Evolutionary conservation across 2,888 invertebrate species (phyloP).

Genomic region (Helicoverpa assulta): DNA sequence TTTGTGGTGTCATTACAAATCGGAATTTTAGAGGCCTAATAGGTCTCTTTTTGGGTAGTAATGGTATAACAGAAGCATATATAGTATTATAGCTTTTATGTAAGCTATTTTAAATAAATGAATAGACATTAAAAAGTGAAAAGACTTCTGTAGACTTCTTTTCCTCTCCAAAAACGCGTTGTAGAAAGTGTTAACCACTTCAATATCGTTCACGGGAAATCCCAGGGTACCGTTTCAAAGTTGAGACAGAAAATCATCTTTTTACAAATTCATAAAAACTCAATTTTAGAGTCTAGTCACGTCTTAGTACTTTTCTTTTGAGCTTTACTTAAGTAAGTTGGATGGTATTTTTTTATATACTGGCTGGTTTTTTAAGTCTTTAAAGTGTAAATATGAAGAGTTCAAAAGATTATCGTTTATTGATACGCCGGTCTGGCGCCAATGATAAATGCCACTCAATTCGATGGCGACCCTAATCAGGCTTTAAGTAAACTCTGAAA

Average conservation of each 20-base stretch:
- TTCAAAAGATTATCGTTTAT: constrained; percentile 17
- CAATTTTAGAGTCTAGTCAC: constrained; percentile 21
- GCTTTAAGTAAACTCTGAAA: neutral
- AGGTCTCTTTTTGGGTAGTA: no score
- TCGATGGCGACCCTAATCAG: neutral
- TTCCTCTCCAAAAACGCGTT: neutral
- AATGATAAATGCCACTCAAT: constrained; percentile 19
- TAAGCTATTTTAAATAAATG: no score
- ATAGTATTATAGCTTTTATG: no score
- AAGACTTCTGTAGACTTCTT: no score
- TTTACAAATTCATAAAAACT: constrained; percentile 3
- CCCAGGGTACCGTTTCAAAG: constrained; percentile 23
- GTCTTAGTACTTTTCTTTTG: constrained; percentile 10
- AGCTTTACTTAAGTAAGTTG: neutral
- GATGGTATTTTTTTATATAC: neutral
- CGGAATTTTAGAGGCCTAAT: neutral
- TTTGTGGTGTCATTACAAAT: neutral
- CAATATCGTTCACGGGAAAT: constrained; percentile 20
- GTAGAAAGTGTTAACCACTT: neutral
- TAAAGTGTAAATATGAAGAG: neutral
- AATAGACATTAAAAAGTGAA: no score
- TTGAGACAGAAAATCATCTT: constrained; percentile 27
- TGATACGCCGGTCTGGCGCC: constrained; percentile 28
- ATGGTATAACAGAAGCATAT: no score
- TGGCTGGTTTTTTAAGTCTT: neutral